A percentile compares a stretch with the other conserved stretches of the same genome.
These are phyloP conservation scores for Atractosteus spatula DNA, from an alignment of 2,113 vertebrate species.

Conservation along the genomic window DNA sequence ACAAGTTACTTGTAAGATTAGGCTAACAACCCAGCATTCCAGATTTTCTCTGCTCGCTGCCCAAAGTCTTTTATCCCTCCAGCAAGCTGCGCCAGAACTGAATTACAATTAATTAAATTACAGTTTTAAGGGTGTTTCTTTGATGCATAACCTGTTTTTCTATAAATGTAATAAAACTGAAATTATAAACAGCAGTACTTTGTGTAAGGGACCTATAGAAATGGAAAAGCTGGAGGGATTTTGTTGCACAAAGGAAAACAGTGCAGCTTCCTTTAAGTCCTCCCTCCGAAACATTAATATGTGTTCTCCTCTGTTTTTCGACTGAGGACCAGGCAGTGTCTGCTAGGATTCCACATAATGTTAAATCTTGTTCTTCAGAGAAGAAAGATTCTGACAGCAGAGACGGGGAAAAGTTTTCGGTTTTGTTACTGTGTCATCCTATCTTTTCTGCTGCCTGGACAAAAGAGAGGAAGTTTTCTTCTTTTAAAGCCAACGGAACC, in stretches of 20 bases:
- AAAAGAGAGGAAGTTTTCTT: constrained; percentile 64
- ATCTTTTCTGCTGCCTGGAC: constrained; percentile 14
- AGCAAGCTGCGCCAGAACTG: no score
- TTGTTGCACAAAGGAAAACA: no score
- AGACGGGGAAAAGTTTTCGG: background rate
- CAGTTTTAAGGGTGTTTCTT: no score
- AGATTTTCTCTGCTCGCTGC: background rate
- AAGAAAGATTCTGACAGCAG: background rate
- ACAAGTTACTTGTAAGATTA: background rate
- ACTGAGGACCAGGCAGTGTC: background rate
- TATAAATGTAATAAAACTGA: no score
- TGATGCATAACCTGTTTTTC: no score
- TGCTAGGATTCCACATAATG: background rate
- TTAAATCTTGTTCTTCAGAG: background rate
- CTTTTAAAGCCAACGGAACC: constrained; percentile 58
- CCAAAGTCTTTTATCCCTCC: no score
- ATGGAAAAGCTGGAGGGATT: no score
- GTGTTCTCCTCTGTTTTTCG: background rate
- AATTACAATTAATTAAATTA: no score
- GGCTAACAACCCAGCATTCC: background rate
- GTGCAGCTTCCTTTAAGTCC: background rate
- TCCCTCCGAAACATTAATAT: background rate
- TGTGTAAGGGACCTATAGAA: no score
- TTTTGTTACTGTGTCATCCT: constrained; percentile 1
- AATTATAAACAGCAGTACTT: no score